phyloP scores from a whole-genome alignment of 2,888 invertebrate species.

The Diadegma fenestrale region DNA sequence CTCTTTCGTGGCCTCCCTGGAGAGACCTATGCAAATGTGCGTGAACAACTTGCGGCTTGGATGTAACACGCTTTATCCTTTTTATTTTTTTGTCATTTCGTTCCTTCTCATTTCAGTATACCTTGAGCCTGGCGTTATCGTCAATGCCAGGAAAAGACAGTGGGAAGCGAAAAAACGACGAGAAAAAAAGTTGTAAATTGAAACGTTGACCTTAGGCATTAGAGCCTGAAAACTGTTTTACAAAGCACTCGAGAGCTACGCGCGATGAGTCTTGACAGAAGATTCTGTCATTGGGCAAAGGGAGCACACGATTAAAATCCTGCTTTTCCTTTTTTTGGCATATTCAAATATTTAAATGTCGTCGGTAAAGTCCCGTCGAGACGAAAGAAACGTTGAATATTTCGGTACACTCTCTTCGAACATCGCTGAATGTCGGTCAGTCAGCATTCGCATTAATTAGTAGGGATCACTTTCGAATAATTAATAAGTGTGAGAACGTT shows the following conservation, averaged over 20 bases:
- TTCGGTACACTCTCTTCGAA: background rate
- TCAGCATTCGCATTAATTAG: background rate
- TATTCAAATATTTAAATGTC: constrained; percentile 2
- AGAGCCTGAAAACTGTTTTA: constrained; percentile 14
- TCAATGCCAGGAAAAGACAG: background rate
- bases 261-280: background rate
- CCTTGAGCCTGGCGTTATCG: constrained; percentile 21
- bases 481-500: background rate
- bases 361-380: background rate
- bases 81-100: constrained; percentile 25
- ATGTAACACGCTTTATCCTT: constrained; percentile 34
- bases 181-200: constrained; percentile 26
- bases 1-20: constrained; percentile 40
- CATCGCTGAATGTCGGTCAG: background rate
- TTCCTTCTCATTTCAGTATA: background rate
- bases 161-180: background rate
- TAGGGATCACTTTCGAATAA: background rate
- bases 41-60: constrained; percentile 49
- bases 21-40: constrained; percentile 63
- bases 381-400: background rate
- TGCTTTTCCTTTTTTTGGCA: background rate
- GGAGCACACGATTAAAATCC: background rate
- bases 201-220: constrained; percentile 45
- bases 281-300: background rate
- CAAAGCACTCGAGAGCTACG: background rate